Evolutionary conservation across 1,140 invertebrate genomes (phyloP), one percentile per base, ranked within the genome.

Genomic region (Hypsibius dujardini): DNA sequence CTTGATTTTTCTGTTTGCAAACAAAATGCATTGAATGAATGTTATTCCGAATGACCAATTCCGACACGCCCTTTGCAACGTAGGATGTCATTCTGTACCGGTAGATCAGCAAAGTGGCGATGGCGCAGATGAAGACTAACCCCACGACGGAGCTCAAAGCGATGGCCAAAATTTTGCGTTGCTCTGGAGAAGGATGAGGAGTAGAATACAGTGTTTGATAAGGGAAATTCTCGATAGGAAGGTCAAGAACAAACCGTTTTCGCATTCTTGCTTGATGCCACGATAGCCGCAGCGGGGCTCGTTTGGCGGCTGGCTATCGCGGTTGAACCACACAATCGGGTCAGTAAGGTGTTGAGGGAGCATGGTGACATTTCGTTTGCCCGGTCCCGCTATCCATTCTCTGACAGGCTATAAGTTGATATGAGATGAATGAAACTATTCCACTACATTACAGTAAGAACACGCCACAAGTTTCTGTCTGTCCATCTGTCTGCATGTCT

Each of bases 211-310:
- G 28, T 28, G 28, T 28, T 28, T 28, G 28, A 28, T 28, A 28
- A 28, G 28, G 28, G 28, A 28, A 28, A 28, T 28, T 28, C 28
- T 28, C 28, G 28, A 28, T 28, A 28, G 28, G 28, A 28, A 28
- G 28, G 28, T 28, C 28, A 28, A 42, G 62, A 15, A 12, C 12
- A 7, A 15, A 67, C 62, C 62, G 42, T 15, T 67, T 45, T 67
- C 62, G 62, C 62, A 67, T 42, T 67, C 62, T 45, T 67, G 62
- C 42, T 67, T 67, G 62, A 67, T 67, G 12, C 62, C 62, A 42
- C 62, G 62, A 45, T 67, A 67, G 42, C 62, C 62, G 42, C 62
- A 67, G 0, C 42, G 12, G 45, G 62, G 62, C 45, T 67, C 62
- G 62, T 67, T 67, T 3, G 62, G 62, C 7, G 62, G 62, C 7